Evolutionary conservation across 2,797 vertebrate genomes (phyloP).

Genomic region (Acrossocheilus fasciatus): DNA sequence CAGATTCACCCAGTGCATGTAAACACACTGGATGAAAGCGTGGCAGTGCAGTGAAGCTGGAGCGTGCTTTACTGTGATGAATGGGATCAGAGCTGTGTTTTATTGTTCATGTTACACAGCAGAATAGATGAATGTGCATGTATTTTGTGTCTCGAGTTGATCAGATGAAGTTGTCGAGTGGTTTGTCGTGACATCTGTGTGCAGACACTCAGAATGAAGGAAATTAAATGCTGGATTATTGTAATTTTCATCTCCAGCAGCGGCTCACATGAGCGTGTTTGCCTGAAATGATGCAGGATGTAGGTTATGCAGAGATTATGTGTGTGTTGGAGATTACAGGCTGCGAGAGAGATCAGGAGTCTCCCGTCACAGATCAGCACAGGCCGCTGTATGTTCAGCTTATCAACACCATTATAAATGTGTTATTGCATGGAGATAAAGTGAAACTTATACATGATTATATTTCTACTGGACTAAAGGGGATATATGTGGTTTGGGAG

Average conservation of each 20-base stretch:
- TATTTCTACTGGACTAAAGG: not conserved
- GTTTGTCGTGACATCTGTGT: not conserved
- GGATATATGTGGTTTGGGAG: not conserved
- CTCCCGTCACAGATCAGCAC: not conserved
- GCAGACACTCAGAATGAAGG: not conserved
- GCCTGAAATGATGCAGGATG: conserved; percentile 34
- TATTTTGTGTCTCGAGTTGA: not conserved
- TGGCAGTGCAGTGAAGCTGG: not conserved
- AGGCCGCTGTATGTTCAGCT: not conserved
- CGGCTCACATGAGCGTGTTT: conserved; percentile 10
- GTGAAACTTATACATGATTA: not conserved
- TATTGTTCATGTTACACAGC: not conserved
- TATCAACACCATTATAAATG: not conserved
- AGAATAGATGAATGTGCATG: not conserved
- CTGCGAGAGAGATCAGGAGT: not conserved
- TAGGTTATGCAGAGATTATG: conserved; percentile 75
- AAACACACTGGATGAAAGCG: not conserved
- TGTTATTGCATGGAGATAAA: not conserved
- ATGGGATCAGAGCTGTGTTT: not conserved
- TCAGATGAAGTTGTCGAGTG: not conserved
- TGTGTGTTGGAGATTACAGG: conserved; percentile 70
- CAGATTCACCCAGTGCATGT: not conserved
- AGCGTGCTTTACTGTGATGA: not conserved
- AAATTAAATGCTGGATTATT: conserved; percentile 45
- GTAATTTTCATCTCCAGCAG: conserved; percentile 15